phyloP scores from a whole-genome alignment of 2,888 invertebrate species.

The Campopleginae sp. region DNA sequence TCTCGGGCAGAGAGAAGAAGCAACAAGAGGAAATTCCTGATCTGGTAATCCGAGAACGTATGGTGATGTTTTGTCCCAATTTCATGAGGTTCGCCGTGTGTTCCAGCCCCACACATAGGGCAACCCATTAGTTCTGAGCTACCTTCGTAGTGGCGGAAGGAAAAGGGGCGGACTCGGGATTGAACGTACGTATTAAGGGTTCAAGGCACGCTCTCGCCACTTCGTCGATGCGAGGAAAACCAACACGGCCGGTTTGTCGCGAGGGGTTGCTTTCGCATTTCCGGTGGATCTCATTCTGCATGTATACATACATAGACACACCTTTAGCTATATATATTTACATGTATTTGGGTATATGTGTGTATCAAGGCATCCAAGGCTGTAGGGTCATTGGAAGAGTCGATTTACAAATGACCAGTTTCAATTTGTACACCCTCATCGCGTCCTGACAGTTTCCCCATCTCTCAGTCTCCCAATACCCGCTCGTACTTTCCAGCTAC shows the following conservation, averaged over 20 bases:
- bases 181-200: constrained; percentile 30
- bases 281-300: constrained; percentile 8
- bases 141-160: constrained; percentile 3
- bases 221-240: constrained; percentile 18
- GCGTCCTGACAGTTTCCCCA: constrained; percentile 13
- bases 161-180: constrained; percentile 23
- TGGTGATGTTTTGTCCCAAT: constrained; percentile 26
- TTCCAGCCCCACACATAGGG: constrained; percentile 14
- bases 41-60: constrained; percentile 44
- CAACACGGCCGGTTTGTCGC: not conserved
- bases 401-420: constrained; percentile 77
- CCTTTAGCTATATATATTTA: not conserved
- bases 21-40: constrained; percentile 13
- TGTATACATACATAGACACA: not conserved
- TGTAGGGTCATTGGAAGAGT: constrained; percentile 64
- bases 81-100: constrained; percentile 16
- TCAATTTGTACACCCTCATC: constrained; percentile 71
- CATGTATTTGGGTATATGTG: not conserved
- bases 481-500: not conserved
- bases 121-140: constrained; percentile 50
- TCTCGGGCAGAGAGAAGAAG: not conserved
- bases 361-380: not conserved
- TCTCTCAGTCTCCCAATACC: not conserved
- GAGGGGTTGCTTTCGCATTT: constrained; percentile 50
- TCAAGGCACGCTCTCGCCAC: constrained; percentile 5